Percentiles rank a stretch among this genome's conserved stretches.
Conservation (phyloP, 2,797 vertebrate genomes). For the Harpagifer antarcticus region DNA sequence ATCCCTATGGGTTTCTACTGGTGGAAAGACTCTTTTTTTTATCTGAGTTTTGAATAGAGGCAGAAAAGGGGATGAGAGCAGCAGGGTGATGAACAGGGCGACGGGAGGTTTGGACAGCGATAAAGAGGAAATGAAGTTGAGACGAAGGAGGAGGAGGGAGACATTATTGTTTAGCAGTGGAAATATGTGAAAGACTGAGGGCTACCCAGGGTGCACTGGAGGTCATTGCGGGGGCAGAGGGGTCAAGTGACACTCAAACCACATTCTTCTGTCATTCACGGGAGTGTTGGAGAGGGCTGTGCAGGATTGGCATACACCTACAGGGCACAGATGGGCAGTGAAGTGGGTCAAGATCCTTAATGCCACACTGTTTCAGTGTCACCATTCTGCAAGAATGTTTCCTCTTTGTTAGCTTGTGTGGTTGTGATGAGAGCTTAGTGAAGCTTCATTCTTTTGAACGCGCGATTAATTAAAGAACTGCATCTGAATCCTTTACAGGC, state of each 20-base stretch:
- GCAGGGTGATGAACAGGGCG: conserved; percentile 36
- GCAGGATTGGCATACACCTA: conserved; percentile 50
- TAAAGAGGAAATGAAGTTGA: conserved; percentile 59
- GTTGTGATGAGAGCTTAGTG: conserved; percentile 2
- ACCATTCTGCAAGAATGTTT: conserved; percentile 9
- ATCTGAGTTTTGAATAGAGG: conserved; percentile 71
- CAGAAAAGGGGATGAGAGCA: conserved; percentile 48
- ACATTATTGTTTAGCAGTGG: conserved; percentile 59
- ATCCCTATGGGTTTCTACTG: conserved; percentile 53
- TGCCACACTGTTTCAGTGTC: conserved; percentile 32
- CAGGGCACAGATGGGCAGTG: conserved; percentile 50
- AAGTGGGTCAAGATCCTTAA: conserved; percentile 45
- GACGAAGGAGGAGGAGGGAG: conserved; percentile 35
- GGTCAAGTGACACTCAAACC: conserved; percentile 85
- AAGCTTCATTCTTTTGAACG: neutral
- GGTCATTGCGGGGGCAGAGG: conserved; percentile 73
- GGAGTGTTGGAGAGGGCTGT: conserved; percentile 45
- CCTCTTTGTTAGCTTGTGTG: conserved; percentile 13
- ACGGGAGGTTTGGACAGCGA: conserved; percentile 53
- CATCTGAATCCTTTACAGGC: conserved; percentile 7
- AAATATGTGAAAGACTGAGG: conserved; percentile 63
- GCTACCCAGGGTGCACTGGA: conserved; percentile 64
- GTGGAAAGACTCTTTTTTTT: conserved; percentile 43
- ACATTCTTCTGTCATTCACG: conserved; percentile 72
- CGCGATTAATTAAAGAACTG: conserved; percentile 35